These are phyloP conservation scores for Oriolus oriolus DNA, from an alignment of 2,113 vertebrate species.

Conservation along the genomic window DNA sequence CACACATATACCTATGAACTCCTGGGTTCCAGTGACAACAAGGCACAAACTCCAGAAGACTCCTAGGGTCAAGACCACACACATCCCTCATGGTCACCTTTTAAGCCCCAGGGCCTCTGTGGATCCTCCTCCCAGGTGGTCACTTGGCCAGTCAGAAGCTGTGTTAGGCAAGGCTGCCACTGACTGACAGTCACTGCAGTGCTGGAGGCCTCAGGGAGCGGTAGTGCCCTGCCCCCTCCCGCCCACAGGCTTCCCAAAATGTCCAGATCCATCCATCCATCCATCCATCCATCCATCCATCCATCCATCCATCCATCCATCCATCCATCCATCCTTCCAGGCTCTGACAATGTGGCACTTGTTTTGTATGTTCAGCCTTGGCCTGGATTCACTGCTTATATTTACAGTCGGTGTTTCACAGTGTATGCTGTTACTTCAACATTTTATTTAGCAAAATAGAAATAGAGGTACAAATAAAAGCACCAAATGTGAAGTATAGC, in stretches of 20 bases:
- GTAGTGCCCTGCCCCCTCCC: too few species aligned
- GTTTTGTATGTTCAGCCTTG: slow-evolving; percentile 53
- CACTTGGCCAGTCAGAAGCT: not conserved
- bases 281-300: not conserved
- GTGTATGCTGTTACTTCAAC: slow-evolving; percentile 55
- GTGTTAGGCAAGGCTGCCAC: too few species aligned
- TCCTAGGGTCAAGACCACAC: accelerated
- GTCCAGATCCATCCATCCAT: not conserved
- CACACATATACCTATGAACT: not conserved
- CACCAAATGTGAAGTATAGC: slow-evolving; percentile 74
- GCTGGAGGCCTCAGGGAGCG: not conserved
- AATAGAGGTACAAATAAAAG: slow-evolving; percentile 76
- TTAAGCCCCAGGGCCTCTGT: accelerated
- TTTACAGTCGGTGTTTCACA: slow-evolving; percentile 69
- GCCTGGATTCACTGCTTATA: slow-evolving; percentile 53
- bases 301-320: not conserved
- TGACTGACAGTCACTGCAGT: not conserved
- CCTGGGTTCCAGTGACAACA: too few species aligned
- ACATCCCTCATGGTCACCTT: not conserved
- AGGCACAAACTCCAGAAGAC: accelerated
- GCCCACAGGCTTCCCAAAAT: too few species aligned
- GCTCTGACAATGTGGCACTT: not conserved
- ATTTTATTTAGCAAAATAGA: slow-evolving; percentile 77
- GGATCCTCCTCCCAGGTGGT: too few species aligned
- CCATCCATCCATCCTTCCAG: not conserved